Evolutionary conservation across 1,140 invertebrate genomes (phyloP).

Genomic region (Amphibalanus amphitrite): DNA sequence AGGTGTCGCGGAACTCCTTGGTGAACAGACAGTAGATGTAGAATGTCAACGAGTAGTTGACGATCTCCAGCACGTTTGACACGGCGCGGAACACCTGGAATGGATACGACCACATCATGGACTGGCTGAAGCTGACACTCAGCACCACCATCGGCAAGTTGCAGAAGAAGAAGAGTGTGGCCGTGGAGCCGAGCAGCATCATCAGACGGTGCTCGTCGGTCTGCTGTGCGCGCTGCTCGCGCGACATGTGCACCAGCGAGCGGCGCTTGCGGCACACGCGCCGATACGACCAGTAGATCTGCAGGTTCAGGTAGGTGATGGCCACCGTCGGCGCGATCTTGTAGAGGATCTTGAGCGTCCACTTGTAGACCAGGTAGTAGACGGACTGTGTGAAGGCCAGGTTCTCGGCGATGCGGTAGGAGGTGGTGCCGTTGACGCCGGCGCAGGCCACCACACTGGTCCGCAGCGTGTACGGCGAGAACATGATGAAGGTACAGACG

Average conservation of each 20-base stretch:
- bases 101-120: conserved; percentile 26
- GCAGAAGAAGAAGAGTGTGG: conserved; percentile 51
- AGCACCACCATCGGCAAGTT: conserved; percentile 57
- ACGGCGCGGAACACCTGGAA: conserved; percentile 50
- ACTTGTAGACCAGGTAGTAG: conserved; percentile 39
- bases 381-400: conserved; percentile 31
- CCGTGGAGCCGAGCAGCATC: conserved; percentile 48
- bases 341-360: conserved; percentile 43
- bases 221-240: conserved; percentile 43
- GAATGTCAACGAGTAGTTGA: conserved; percentile 57
- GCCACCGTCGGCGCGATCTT: conserved; percentile 41
- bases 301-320: conserved; percentile 44
- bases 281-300: conserved; percentile 48
- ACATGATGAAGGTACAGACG: conserved; percentile 40
- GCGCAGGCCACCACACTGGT: conserved; percentile 39
- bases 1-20: conserved; percentile 50
- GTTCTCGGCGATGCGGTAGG: conserved; percentile 39
- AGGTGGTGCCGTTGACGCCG: conserved; percentile 25
- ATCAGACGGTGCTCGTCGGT: conserved; percentile 51
- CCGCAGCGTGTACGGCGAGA: conserved; percentile 43
- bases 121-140: conserved; percentile 44
- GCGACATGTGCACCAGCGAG: conserved; percentile 27
- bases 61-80: conserved; percentile 51
- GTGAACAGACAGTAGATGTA: conserved; percentile 62
- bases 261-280: conserved; percentile 42